phyloP scores from a whole-genome alignment of 2,797 vertebrate species.

The Protosalanx chinensis region DNA sequence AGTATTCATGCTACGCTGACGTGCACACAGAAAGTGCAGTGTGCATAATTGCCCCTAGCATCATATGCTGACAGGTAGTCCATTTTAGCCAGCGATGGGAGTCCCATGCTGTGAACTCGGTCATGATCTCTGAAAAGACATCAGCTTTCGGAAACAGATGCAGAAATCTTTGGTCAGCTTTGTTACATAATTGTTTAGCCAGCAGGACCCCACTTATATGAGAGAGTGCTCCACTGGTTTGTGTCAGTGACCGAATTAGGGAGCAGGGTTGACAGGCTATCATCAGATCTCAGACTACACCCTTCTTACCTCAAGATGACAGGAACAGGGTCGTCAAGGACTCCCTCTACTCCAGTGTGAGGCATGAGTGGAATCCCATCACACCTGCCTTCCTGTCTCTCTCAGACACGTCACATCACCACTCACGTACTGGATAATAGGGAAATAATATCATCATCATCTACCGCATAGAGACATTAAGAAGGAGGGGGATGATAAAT shows the following conservation, averaged over 20 bases:
- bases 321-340: conserved; percentile 28
- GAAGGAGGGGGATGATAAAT: background rate
- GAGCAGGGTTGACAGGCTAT: conserved; percentile 57
- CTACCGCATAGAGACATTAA: background rate
- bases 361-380: conserved; percentile 36
- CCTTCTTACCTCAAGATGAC: conserved; percentile 49
- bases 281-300: conserved; percentile 49
- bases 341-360: conserved; percentile 45
- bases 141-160: conserved; percentile 49
- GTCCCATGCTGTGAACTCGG: conserved; percentile 18
- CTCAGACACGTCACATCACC: conserved; percentile 46
- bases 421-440: conserved; percentile 30
- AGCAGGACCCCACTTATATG: conserved; percentile 54
- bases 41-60: conserved; percentile 52
- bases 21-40: conserved; percentile 43
- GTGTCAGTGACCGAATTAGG: conserved; percentile 64
- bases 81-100: conserved; percentile 48
- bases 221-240: conserved; percentile 53
- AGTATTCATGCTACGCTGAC: conserved; percentile 53
- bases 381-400: background rate
- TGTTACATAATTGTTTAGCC: conserved; percentile 63
- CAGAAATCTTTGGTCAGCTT: conserved; percentile 61
- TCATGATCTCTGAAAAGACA: conserved; percentile 50
- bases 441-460: conserved; percentile 23
- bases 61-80: conserved; percentile 48